Evolutionary conservation across 2,888 invertebrate species (phyloP).

Genomic region (Amblyjoppa fuscipennis): DNA sequence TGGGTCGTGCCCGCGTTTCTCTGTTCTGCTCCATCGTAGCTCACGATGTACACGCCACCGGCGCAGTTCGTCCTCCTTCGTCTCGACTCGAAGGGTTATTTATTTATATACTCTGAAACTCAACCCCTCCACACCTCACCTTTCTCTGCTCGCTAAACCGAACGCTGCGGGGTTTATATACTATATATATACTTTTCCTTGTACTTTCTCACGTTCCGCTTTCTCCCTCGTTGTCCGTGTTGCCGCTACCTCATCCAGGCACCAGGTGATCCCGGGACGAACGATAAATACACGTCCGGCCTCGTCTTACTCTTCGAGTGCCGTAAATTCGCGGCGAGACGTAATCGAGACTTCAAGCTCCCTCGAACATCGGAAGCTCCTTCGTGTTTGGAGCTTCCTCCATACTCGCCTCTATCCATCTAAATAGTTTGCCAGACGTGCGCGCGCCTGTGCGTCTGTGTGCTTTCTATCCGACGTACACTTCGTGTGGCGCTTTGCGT

Average conservation of each 20-base stretch:
- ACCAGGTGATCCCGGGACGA: slow-evolving; percentile 46
- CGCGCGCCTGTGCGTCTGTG: neutral
- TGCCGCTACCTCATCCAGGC: slow-evolving; percentile 4
- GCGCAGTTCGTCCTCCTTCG: slow-evolving; percentile 41
- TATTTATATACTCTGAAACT: slow-evolving; percentile 61
- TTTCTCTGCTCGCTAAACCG: slow-evolving; percentile 16
- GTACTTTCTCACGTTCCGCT: slow-evolving; percentile 23
- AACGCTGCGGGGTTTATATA: neutral
- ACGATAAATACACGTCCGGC: slow-evolving; percentile 46
- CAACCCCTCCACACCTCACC: neutral
- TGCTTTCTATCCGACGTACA: neutral
- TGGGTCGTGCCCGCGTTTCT: slow-evolving; percentile 1
- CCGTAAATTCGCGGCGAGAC: slow-evolving; percentile 43
- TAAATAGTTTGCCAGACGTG: neutral
- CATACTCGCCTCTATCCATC: neutral
- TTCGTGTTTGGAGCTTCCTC: slow-evolving; percentile 7
- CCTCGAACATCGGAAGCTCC: slow-evolving; percentile 6
- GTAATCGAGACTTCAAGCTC: slow-evolving; percentile 50
- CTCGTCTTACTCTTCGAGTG: slow-evolving; percentile 35
- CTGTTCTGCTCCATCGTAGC: slow-evolving; percentile 52
- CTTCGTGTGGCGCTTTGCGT: neutral
- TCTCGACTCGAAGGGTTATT: slow-evolving; percentile 53
- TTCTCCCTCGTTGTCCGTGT: slow-evolving; percentile 1
- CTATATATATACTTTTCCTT: neutral
- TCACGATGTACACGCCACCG: slow-evolving; percentile 53